Conservation (phyloP, 2,888 invertebrate genomes). For the Polyploca ridens region DNA sequence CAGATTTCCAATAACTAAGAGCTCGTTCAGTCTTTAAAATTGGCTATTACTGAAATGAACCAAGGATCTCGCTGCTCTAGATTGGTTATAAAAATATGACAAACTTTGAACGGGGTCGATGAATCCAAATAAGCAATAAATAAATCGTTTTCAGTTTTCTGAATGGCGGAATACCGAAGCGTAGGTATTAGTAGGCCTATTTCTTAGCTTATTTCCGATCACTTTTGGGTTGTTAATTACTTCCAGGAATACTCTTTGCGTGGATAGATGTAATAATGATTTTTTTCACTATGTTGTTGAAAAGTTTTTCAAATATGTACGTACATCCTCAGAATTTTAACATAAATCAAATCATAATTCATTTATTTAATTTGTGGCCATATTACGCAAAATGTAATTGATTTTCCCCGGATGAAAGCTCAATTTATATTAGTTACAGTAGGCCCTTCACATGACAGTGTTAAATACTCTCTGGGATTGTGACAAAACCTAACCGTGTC, state of each 20-base stretch:
- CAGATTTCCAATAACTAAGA: slow-evolving; percentile 51
- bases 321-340: too few relatives aligned
- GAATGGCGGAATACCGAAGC: too few relatives aligned
- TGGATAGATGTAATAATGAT: neutral
- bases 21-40: slow-evolving; percentile 58
- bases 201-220: neutral
- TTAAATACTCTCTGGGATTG: slow-evolving; percentile 2
- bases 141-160: too few relatives aligned
- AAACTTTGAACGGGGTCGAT: neutral
- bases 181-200: neutral
- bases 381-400: neutral
- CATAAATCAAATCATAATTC: neutral
- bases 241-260: neutral
- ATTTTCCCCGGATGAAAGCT: slow-evolving; percentile 20
- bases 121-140: neutral
- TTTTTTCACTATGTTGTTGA: too few relatives aligned
- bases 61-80: slow-evolving; percentile 33
- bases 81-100: slow-evolving; percentile 21
- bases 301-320: too few relatives aligned
- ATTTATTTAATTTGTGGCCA: neutral
- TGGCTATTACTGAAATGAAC: slow-evolving; percentile 53
- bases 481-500: slow-evolving; percentile 35
- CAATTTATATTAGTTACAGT: slow-evolving; percentile 16
- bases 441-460: slow-evolving; percentile 13
- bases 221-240: neutral